phyloP scores from a whole-genome alignment of 2,113 vertebrate genomes.

The Sisor rabdophorus region DNA sequence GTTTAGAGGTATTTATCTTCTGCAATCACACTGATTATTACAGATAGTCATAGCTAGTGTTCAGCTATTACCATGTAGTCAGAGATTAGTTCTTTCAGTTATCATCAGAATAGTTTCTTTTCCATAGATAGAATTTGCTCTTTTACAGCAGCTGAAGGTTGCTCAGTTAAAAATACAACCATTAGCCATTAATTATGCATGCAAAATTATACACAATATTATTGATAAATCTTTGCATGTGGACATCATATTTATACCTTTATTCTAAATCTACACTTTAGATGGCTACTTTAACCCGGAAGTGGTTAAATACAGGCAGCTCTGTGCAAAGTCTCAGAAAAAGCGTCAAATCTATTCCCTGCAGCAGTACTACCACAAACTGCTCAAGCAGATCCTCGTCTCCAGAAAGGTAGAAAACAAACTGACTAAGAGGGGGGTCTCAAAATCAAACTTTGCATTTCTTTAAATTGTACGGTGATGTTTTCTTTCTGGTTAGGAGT shows the following conservation, averaged over 20 bases:
- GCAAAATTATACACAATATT: too few relatives aligned
- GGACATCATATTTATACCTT: neutral
- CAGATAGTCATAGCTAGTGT: neutral
- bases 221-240: too few relatives aligned
- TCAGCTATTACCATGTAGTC: too few relatives aligned
- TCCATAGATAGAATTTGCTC: too few relatives aligned
- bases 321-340: slow-evolving; percentile 89
- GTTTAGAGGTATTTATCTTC: slow-evolving; percentile 77
- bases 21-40: neutral
- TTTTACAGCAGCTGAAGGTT: too few relatives aligned
- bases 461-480: neutral
- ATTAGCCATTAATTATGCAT: too few relatives aligned
- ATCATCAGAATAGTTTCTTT: too few relatives aligned
- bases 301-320: slow-evolving; percentile 91
- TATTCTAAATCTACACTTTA: slow-evolving; percentile 53
- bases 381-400: slow-evolving; percentile 90
- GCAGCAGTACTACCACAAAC: slow-evolving; percentile 91
- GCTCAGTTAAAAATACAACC: too few relatives aligned
- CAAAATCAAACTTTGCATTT: neutral
- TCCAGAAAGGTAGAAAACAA: slow-evolving; percentile 79
- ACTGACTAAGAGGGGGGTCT: neutral
- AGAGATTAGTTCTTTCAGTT: too few relatives aligned
- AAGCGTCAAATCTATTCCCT: slow-evolving; percentile 83
- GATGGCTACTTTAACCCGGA: slow-evolving; percentile 96
- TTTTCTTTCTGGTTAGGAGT: slow-evolving; percentile 67